Evolutionary conservation across 92 coral and sea anemone species (phyloP).

Genomic region (Siderastrea radians): DNA sequence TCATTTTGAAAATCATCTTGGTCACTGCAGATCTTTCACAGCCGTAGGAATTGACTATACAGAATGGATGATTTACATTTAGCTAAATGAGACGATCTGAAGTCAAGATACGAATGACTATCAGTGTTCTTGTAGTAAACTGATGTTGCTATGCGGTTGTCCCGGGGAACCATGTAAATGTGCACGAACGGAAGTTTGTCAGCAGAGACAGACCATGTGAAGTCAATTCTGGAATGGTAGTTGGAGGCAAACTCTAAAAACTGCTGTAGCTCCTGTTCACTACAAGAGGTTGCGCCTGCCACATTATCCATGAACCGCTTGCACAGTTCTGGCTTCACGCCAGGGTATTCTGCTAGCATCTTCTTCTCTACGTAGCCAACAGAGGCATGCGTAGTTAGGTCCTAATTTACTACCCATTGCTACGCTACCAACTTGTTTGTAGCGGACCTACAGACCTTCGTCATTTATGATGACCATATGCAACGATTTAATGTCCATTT

Average conservation of each 20-base stretch:
- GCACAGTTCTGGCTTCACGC: neutral
- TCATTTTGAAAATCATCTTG: neutral
- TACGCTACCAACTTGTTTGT: no score
- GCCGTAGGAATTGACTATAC: constrained; percentile 5
- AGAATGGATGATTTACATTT: constrained; percentile 10
- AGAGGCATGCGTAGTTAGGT: neutral
- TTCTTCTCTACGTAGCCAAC: neutral
- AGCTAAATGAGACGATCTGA: neutral
- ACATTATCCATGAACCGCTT: constrained; percentile 16
- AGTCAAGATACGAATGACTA: constrained; percentile 18
- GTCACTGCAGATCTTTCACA: constrained; percentile 11
- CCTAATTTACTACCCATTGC: no score
- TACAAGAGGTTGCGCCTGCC: constrained; percentile 18
- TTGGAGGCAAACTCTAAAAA: neutral
- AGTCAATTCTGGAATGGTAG: neutral
- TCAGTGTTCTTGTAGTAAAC: constrained; percentile 8
- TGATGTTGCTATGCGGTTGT: constrained; percentile 10
- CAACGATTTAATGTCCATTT: no score
- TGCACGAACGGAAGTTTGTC: neutral
- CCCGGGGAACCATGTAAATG: neutral
- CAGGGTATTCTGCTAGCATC: neutral
- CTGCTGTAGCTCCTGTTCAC: neutral
- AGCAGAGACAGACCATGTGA: neutral
- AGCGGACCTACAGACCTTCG: no score
- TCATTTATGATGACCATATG: no score